Evolutionary conservation across 2,113 vertebrate genomes (phyloP).

Genomic region (Porphyrio hochstetteri): DNA sequence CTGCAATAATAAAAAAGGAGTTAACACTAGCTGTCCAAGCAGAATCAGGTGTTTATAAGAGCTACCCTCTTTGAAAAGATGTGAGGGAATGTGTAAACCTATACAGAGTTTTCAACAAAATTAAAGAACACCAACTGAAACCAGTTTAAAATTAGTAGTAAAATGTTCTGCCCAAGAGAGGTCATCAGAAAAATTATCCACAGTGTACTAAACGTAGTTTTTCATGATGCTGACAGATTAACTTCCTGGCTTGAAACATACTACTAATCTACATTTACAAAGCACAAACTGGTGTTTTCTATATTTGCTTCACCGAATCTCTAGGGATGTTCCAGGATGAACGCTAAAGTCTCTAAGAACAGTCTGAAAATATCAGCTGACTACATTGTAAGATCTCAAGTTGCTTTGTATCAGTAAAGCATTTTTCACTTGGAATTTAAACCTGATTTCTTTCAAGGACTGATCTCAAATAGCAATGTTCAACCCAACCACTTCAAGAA

Average conservation of each 20-base stretch:
- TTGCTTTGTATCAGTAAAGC: neutral
- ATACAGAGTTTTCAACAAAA: neutral
- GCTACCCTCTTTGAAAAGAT: neutral
- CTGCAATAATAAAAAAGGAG: neutral
- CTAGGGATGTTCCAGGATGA: neutral
- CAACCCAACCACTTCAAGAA: neutral
- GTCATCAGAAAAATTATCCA: neutral
- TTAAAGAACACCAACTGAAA: neutral
- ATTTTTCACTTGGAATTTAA: neutral
- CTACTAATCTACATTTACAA: neutral
- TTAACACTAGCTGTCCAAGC: neutral
- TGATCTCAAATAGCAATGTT: neutral
- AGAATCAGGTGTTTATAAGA: neutral
- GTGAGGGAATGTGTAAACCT: neutral
- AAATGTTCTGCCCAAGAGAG: neutral
- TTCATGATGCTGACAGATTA: neutral
- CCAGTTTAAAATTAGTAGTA: neutral
- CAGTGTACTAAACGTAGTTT: neutral
- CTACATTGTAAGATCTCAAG: neutral
- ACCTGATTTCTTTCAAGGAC: neutral
- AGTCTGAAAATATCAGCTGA: neutral
- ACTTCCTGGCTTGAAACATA: neutral
- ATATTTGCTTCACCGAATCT: neutral
- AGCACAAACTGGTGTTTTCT: neutral
- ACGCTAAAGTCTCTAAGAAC: neutral